A percentile compares a stretch with the other conserved stretches of the same genome.
phyloP scores from a whole-genome alignment of 2,888 invertebrate species.

The Dolichomitus sp. region DNA sequence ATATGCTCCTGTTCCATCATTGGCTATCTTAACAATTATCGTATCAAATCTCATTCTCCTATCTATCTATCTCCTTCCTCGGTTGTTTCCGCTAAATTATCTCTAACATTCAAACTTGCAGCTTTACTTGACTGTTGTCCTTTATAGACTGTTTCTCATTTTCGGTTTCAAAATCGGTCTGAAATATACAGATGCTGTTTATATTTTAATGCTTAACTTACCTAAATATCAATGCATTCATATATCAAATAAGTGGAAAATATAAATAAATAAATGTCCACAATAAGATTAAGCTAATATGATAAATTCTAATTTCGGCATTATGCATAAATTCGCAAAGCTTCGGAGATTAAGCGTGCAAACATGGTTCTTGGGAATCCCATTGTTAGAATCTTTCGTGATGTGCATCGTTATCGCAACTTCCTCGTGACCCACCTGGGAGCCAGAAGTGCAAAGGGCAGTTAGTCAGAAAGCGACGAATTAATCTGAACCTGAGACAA shows the following conservation, averaged over 20 bases:
- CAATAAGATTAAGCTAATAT: neutral
- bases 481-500: neutral
- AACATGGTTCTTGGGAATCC: neutral
- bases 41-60: too few relatives aligned
- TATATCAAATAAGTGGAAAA: neutral
- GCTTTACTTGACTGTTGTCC: too few relatives aligned
- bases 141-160: too few relatives aligned
- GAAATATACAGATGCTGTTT: too few relatives aligned
- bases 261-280: neutral
- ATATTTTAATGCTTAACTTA: too few relatives aligned
- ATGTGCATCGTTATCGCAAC: conserved; percentile 1
- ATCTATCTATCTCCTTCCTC: too few relatives aligned
- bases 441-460: neutral
- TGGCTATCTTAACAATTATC: too few relatives aligned
- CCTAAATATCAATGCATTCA: too few relatives aligned
- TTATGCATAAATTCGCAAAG: neutral
- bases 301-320: neutral
- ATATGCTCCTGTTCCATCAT: too few relatives aligned
- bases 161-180: too few relatives aligned
- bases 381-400: neutral
- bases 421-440: neutral
- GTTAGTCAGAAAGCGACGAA: neutral
- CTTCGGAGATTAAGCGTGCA: neutral
- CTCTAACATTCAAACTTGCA: too few relatives aligned
- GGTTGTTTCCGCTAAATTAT: too few relatives aligned